Percentiles rank a stretch among this genome's conserved stretches.
Evolutionary conservation across 1,140 invertebrate genomes (phyloP).

Genomic region (Pachyrhynchus sulphureomaculatus): DNA sequence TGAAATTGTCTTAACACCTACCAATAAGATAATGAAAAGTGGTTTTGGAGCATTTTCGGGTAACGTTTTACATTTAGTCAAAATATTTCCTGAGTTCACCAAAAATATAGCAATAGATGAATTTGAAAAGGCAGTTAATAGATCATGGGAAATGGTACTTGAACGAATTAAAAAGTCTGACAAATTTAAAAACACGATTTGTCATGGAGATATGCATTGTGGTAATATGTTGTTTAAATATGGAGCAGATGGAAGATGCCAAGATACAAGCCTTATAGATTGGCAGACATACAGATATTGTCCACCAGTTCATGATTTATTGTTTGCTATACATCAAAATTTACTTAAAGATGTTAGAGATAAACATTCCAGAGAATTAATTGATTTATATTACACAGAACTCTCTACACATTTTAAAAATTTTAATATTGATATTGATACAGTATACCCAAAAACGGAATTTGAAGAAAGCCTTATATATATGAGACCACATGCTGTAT

Average conservation of each 20-base stretch:
- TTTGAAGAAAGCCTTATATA: constrained; percentile 4
- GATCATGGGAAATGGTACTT: too few relatives aligned
- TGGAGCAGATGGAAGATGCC: constrained; percentile 49
- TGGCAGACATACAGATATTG: too few relatives aligned
- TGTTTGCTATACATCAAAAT: constrained; percentile 50
- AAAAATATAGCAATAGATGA: too few relatives aligned
- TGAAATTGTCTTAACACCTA: background rate
- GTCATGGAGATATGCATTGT: background rate
- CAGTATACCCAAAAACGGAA: constrained; percentile 24
- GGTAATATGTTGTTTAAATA: constrained; percentile 48
- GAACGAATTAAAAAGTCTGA: too few relatives aligned
- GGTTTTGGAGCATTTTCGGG: background rate
- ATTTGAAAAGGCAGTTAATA: background rate
- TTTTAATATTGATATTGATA: constrained; percentile 21
- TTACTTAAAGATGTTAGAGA: too few relatives aligned
- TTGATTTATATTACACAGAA: too few relatives aligned
- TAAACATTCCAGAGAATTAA: too few relatives aligned
- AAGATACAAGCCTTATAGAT: too few relatives aligned
- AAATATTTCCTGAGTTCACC: background rate
- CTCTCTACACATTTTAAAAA: too few relatives aligned
- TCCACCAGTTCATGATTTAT: too few relatives aligned
- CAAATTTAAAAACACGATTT: too few relatives aligned
- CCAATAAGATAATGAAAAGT: background rate
- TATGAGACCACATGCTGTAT: too few relatives aligned
- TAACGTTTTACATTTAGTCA: background rate